Percentiles rank a stretch among this genome's conserved stretches.
These are phyloP conservation scores for Toxostoma redivivum DNA, from an alignment of 2,113 vertebrate species.

Conservation along the genomic window DNA sequence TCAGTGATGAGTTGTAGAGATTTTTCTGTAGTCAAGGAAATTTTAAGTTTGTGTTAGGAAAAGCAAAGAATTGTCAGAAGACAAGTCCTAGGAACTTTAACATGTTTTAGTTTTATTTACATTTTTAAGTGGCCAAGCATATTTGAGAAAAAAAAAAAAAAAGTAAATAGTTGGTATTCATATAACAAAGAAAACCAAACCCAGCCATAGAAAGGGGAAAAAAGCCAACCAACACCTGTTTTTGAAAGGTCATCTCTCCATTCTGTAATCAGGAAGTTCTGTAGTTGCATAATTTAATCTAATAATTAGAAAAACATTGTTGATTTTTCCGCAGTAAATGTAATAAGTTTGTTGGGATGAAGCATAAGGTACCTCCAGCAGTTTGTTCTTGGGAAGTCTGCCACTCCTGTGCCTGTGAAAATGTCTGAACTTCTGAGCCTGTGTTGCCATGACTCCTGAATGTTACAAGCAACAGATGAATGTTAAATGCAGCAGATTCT, in stretches of 20 bases:
- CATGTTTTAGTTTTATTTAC: not conserved
- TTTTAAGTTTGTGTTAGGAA: not conserved
- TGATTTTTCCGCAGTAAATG: not conserved
- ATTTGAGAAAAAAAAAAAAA: rapidly evolving
- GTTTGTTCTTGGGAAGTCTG: not conserved
- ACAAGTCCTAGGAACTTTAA: not conserved
- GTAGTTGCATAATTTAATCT: not conserved
- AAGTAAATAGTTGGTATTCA: not conserved
- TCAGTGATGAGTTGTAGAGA: not conserved
- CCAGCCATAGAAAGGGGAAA: not conserved
- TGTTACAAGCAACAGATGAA: not conserved
- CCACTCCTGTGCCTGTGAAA: rapidly evolving
- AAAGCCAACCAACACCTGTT: not conserved
- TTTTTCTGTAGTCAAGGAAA: not conserved
- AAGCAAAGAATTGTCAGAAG: not conserved
- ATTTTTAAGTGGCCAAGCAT: not conserved
- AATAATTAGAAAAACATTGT: not conserved
- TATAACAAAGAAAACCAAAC: rapidly evolving
- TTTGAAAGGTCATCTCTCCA: not conserved
- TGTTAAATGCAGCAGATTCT: not conserved
- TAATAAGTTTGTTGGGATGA: not conserved
- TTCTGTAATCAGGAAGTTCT: not conserved
- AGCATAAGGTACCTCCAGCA: not conserved
- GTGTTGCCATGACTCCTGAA: not conserved
- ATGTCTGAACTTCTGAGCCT: not conserved